Evolutionary conservation across 2,113 vertebrate species (phyloP).

Genomic region (Sinosuthora webbiana): DNA sequence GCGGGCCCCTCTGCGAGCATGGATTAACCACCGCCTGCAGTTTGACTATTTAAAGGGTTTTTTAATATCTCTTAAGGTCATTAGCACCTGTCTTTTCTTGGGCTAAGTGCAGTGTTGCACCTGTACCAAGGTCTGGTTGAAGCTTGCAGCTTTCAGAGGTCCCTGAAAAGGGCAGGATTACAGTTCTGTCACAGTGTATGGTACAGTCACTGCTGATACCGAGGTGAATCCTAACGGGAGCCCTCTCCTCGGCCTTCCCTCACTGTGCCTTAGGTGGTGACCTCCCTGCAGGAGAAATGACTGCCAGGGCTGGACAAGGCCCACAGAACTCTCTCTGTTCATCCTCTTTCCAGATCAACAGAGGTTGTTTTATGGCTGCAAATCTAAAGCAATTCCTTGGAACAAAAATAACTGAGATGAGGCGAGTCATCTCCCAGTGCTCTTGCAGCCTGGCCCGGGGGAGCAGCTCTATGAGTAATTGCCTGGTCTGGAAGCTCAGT

Average conservation of each 20-base stretch:
- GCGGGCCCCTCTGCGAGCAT: fast-evolving
- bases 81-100: neutral
- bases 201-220: neutral
- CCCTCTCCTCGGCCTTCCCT: neutral
- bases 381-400: neutral
- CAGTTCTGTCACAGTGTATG: fast-evolving
- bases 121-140: neutral
- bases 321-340: neutral
- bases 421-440: neutral
- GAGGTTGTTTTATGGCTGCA: neutral
- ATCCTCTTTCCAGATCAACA: neutral
- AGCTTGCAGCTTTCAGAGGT: neutral
- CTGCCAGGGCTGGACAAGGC: neutral
- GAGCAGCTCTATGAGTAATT: neutral
- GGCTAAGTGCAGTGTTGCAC: neutral
- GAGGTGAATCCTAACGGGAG: neutral
- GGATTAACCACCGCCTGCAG: neutral
- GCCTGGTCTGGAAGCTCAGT: neutral
- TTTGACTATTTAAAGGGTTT: neutral
- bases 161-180: neutral
- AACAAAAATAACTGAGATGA: neutral
- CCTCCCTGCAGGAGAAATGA: neutral
- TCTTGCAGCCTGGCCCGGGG: neutral
- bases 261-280: neutral
- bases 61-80: neutral